These are phyloP conservation scores for Tapirus indicus DNA, from an alignment of 2,797 vertebrate genomes.

Conservation along the genomic window DNA sequence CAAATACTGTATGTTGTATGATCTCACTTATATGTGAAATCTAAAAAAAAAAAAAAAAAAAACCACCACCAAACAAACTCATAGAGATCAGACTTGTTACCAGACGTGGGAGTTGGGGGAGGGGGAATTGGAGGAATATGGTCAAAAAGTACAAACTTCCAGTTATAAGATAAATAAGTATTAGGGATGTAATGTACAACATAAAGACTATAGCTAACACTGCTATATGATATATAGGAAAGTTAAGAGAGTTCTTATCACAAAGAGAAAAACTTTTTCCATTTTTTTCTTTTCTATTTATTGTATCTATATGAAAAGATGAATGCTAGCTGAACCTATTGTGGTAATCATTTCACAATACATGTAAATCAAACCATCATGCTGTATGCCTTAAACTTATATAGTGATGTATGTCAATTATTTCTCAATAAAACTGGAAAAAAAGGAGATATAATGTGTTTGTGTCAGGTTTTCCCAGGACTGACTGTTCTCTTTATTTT, in stretches of 20 bases:
- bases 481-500: conserved; percentile 23
- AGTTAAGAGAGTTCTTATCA: neutral
- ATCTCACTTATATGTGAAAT: too few species aligned
- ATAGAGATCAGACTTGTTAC: neutral
- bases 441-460: neutral
- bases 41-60: too few species aligned
- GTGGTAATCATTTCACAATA: neutral
- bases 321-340: neutral
- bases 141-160: neutral
- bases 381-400: neutral
- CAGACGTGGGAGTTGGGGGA: neutral
- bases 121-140: neutral
- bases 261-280: neutral
- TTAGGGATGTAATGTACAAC: neutral
- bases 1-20: too few species aligned
- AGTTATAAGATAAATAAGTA: neutral
- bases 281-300: neutral
- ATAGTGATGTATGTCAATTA: neutral
- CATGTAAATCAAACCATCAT: neutral
- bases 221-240: neutral
- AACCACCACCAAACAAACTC: too few species aligned
- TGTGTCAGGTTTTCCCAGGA: conserved; percentile 17
- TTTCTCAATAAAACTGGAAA: neutral
- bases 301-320: neutral
- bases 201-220: neutral